Percentiles rank a stretch among this genome's conserved stretches.
These are phyloP conservation scores for Syrista parreyssii DNA, from an alignment of 2,888 invertebrate species.

Conservation along the genomic window DNA sequence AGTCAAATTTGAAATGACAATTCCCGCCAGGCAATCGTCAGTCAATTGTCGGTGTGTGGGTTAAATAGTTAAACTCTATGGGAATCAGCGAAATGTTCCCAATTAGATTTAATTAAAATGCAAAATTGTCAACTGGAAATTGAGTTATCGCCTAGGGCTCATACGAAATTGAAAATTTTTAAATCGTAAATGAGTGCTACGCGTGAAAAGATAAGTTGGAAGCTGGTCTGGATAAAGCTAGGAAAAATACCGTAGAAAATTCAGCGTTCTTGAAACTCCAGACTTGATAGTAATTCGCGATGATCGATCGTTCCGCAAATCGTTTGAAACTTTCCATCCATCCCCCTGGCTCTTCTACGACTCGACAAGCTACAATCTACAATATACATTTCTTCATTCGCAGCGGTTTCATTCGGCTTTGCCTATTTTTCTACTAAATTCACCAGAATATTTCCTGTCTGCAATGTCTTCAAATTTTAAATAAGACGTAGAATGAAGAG, in stretches of 20 bases:
- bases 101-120: no score
- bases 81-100: no score
- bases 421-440: not conserved
- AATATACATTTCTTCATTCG: not conserved
- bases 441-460: not conserved
- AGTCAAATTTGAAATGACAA: no score
- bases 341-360: not conserved
- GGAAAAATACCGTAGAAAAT: not conserved
- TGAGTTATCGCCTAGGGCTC: not conserved
- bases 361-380: not conserved
- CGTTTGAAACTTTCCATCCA: not conserved
- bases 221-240: not conserved
- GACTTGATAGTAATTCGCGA: not conserved
- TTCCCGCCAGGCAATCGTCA: no score
- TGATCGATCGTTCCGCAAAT: not conserved
- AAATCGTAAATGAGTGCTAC: not conserved
- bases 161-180: not conserved
- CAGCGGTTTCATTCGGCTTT: not conserved
- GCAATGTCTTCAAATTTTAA: not conserved
- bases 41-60: no score
- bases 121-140: not conserved
- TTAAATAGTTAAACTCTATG: no score
- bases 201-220: not conserved
- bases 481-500: not conserved
- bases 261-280: not conserved